phyloP scores from a whole-genome alignment of 2,888 invertebrate genomes.

The Seladonia tumulorum region DNA sequence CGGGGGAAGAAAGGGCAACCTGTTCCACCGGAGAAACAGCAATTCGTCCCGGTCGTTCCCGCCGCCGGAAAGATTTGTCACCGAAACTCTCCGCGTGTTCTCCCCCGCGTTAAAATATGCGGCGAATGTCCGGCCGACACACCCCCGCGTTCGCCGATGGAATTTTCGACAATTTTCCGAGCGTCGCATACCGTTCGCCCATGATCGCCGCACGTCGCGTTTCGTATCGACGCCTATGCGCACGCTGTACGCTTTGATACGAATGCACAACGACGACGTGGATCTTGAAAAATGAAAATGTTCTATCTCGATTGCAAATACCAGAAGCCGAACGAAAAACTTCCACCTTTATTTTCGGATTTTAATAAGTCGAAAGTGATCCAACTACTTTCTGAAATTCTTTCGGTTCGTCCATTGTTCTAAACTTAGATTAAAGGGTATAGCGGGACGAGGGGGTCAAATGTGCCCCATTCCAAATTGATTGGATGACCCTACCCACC shows the following conservation, averaged over 20 bases:
- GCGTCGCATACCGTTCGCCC: background rate
- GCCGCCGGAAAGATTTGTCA: constrained; percentile 16
- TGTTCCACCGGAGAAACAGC: constrained; percentile 22
- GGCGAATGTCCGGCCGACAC: background rate
- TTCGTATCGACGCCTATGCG: background rate
- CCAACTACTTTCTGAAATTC: too few species aligned
- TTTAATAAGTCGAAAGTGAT: background rate
- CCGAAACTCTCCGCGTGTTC: background rate
- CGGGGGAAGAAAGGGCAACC: constrained; percentile 29
- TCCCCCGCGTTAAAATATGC: background rate
- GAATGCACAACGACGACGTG: background rate
- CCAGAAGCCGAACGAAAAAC: background rate
- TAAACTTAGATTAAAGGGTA: background rate
- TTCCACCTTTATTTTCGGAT: background rate
- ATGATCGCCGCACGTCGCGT: background rate
- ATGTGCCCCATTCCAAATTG: too few species aligned
- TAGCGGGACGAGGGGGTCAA: too few species aligned
- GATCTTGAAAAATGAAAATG: background rate
- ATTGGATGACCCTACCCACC: too few species aligned
- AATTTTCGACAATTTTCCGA: constrained; percentile 9
- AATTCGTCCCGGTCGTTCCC: background rate
- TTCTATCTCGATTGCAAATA: background rate
- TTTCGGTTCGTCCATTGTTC: background rate
- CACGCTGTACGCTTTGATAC: background rate
- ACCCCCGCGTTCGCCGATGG: background rate